Percentiles rank a stretch among this genome's conserved stretches.
Conservation (phyloP, 2,888 invertebrate genomes). For the Amphipoea lucens region DNA sequence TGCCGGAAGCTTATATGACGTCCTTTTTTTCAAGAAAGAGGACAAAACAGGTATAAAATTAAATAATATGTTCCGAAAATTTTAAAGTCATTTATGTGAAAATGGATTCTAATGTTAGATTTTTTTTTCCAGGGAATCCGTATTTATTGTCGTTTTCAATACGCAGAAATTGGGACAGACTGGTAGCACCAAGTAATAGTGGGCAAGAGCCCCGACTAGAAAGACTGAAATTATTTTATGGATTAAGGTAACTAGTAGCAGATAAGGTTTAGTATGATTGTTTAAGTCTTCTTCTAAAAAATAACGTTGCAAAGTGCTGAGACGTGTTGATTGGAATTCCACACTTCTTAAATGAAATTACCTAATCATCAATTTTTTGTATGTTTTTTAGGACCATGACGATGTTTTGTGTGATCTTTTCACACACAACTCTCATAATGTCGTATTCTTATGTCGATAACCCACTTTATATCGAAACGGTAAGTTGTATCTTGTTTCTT, state of each 20-base stretch:
- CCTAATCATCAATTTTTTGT: background rate
- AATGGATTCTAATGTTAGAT: background rate
- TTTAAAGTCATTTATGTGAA: background rate
- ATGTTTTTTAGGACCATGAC: conserved; percentile 82
- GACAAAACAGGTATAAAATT: conserved; percentile 70
- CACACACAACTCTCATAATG: conserved; percentile 81
- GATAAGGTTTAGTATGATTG: too few relatives aligned
- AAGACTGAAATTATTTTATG: conserved; percentile 82
- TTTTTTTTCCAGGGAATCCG: conserved; percentile 78
- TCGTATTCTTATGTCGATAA: conserved; percentile 78
- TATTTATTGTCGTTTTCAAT: conserved; percentile 83
- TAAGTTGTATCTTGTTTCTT: conserved; percentile 62
- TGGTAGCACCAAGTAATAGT: conserved; percentile 75
- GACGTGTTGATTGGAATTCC: background rate
- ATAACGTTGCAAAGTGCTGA: background rate
- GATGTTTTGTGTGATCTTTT: conserved; percentile 85
- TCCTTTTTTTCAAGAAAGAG: conserved; percentile 61
- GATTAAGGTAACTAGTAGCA: conserved; percentile 76
- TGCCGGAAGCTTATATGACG: conserved; percentile 81
- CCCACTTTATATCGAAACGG: conserved; percentile 83
- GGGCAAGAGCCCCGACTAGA: conserved; percentile 79
- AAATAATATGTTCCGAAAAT: background rate
- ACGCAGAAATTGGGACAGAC: conserved; percentile 80
- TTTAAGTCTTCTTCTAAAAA: background rate
- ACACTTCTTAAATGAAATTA: background rate